Base-by-base conservation (phyloP, 23 tunicate species). In the Pegea sp. region DNA sequence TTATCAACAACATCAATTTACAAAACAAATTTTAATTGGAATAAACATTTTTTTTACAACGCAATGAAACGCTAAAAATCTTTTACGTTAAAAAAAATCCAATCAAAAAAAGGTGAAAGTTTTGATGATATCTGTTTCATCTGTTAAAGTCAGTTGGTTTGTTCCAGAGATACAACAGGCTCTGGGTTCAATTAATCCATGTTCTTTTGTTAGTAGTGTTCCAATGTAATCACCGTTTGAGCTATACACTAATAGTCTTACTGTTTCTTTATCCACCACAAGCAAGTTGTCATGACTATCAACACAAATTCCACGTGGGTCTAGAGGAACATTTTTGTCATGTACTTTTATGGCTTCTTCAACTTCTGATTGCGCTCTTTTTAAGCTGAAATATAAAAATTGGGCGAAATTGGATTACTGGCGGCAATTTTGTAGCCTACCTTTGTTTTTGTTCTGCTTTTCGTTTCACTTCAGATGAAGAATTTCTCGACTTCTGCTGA, bases 281-380 rank as follows among this genome's bases (percentile, higher is more conserved):
- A 77, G 42, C 27, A 77, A 69, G 48, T 77, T 77, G 60, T 69
- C 70, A 33, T 69, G 4, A 13, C 57, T 34, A 68, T 77, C 90
- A 21, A 77, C 54, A 54, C 90, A 77, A 49, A 77, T 49, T 16
- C 90, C 90, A n/a, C 76, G 70, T 44, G 90, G 90, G 49, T 77
- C 90, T 24, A 28, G 52, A 11, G 46, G 46, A 11, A 38, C 46
- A 38, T 11, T 8, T 38, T 38, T 16, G 16, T 38, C 46, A 16
- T 38, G 11, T 38, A 8, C 46, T 8, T 8, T 16, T 16, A 38
- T 16, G 46, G 16, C 16, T 38, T 38, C 46, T 16, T n/a, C n/a
- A n/a, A n/a, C n/a, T n/a, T n/a, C n/a, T n/a, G n/a, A n/a, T n/a
- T n/a, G n/a, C n/a, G n/a, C n/a, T n/a, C n/a, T n/a, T n/a, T n/a